Conservation (phyloP, 35 echinoderm and acorn worm genomes). For the Apostichopus californicus region DNA sequence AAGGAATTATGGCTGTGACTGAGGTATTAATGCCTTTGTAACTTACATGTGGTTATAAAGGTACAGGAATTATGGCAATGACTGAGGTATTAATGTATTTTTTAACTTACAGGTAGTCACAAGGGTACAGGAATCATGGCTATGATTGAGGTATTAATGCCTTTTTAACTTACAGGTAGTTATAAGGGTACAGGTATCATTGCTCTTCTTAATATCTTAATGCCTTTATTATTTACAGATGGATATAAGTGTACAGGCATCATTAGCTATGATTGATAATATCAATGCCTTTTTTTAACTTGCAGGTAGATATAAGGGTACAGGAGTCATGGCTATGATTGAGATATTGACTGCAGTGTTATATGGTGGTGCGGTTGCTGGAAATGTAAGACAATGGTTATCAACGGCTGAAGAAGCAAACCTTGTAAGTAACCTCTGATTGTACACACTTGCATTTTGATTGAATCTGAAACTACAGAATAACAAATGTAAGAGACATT, state of each 20-base stretch:
- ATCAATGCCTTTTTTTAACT: too few species aligned
- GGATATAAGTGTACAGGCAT: too few species aligned
- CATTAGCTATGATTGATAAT: too few species aligned
- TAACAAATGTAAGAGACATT: too few species aligned
- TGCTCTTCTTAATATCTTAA: not conserved
- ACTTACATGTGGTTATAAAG: conserved; percentile 28
- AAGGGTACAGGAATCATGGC: conserved; percentile 14
- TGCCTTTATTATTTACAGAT: too few species aligned
- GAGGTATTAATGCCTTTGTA: too few species aligned
- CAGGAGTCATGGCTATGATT: not conserved
- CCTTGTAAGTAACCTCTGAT: not conserved
- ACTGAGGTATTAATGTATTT: too few species aligned
- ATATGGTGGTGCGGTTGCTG: not conserved
- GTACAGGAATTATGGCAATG: not conserved
- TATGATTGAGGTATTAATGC: conserved; percentile 9
- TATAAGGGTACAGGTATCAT: too few species aligned
- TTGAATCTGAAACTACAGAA: too few species aligned
- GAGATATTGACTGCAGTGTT: conserved; percentile 6
- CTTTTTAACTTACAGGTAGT: too few species aligned
- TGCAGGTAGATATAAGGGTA: conserved; percentile 36
- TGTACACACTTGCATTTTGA: not conserved
- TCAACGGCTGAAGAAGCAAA: not conserved
- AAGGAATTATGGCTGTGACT: too few species aligned
- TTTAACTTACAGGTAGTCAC: not conserved
- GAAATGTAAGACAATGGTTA: conserved; percentile 12